Conservation (phyloP, 2,888 invertebrate species). For the Drosophila borborema region DNA sequence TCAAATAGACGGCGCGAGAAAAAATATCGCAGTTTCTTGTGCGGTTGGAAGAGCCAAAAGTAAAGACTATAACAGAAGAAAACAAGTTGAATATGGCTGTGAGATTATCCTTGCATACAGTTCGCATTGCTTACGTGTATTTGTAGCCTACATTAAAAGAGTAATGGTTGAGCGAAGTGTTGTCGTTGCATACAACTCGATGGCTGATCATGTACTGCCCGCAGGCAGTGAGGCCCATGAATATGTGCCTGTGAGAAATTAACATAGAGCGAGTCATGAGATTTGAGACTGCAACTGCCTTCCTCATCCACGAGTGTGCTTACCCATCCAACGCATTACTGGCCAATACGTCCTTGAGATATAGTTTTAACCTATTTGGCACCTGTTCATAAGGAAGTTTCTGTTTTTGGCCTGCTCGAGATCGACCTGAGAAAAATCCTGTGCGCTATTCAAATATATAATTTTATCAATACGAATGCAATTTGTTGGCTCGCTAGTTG, state of each 20-base stretch:
- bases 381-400: conserved; percentile 86
- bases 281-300: not conserved
- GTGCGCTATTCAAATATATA: conserved; percentile 83
- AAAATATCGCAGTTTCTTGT: conserved; percentile 82
- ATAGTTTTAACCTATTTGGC: conserved; percentile 87
- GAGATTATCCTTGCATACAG: not conserved
- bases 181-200: conserved; percentile 87
- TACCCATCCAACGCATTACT: conserved; percentile 86
- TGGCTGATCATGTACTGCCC: conserved; percentile 97
- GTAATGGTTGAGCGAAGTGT: conserved; percentile 86
- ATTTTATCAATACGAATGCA: not conserved
- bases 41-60: conserved; percentile 85
- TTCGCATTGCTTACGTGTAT: conserved; percentile 87
- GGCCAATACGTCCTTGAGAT: conserved; percentile 88
- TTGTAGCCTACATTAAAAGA: conserved; percentile 87
- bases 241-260: conserved; percentile 90
- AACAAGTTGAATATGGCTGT: not conserved
- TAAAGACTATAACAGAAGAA: conserved; percentile 74
- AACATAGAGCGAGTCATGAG: not conserved
- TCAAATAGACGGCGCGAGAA: conserved; percentile 88
- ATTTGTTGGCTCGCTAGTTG: not conserved
- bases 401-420: conserved; percentile 85
- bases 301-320: conserved; percentile 23
- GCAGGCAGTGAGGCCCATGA: conserved; percentile 97
- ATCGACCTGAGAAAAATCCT: conserved; percentile 86